phyloP scores from a whole-genome alignment of 2,888 invertebrate genomes.

The Phasia obesa region DNA sequence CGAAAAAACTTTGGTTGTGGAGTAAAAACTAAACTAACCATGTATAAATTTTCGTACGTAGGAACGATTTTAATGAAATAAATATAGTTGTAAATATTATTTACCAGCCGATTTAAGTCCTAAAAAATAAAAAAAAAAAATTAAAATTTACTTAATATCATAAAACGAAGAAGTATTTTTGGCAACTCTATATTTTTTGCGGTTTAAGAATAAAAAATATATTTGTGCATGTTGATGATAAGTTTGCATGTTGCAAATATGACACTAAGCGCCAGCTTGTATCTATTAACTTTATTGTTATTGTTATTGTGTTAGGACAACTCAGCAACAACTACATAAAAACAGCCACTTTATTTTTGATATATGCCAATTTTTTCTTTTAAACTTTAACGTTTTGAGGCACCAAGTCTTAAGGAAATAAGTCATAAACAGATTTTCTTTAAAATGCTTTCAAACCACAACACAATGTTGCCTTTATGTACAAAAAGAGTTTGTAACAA shows the following conservation, averaged over 20 bases:
- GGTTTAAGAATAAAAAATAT: slow-evolving; percentile 27
- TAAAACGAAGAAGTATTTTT: background rate
- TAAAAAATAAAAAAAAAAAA: background rate
- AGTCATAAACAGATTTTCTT: slow-evolving; percentile 63
- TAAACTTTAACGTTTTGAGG: slow-evolving; percentile 29
- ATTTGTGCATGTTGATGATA: slow-evolving; percentile 64
- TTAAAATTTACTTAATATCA: too few species aligned
- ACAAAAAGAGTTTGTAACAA: background rate
- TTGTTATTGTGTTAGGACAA: slow-evolving; percentile 42
- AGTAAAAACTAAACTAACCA: too few species aligned
- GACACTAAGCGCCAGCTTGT: slow-evolving; percentile 73
- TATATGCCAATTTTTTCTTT: slow-evolving; percentile 51
- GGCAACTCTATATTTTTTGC: slow-evolving; percentile 27
- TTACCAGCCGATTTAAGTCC: too few species aligned
- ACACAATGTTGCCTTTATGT: slow-evolving; percentile 65
- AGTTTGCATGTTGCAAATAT: slow-evolving; percentile 76
- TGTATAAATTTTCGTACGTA: too few species aligned
- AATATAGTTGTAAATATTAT: too few species aligned
- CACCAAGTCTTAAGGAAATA: slow-evolving; percentile 60
- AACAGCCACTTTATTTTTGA: slow-evolving; percentile 67
- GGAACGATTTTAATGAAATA: too few species aligned
- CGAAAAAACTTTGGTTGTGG: too few species aligned
- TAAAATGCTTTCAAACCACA: slow-evolving; percentile 30
- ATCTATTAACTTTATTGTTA: slow-evolving; percentile 68
- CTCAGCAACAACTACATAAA: slow-evolving; percentile 21